phyloP scores from a whole-genome alignment of 2,113 vertebrate genomes.

The Scatophagus argus region DNA sequence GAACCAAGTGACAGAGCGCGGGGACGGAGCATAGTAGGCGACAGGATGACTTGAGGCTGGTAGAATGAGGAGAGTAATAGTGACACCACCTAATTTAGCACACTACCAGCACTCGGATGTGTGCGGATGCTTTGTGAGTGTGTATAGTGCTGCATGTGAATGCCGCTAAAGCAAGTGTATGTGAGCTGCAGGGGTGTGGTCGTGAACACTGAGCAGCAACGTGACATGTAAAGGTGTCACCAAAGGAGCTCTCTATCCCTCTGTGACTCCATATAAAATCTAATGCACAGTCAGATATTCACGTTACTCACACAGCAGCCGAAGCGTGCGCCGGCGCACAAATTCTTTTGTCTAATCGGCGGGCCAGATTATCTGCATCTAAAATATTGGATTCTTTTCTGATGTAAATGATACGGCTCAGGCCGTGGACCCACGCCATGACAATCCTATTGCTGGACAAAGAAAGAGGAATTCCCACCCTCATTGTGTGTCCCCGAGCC shows the following conservation, averaged over 20 bases:
- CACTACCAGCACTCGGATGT: slow-evolving; percentile 10
- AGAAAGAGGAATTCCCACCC: slow-evolving; percentile 44
- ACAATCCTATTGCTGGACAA: slow-evolving; percentile 66
- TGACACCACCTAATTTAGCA: slow-evolving; percentile 58
- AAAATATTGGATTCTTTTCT: slow-evolving; percentile 18
- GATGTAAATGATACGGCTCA: slow-evolving; percentile 39
- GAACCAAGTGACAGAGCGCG: slow-evolving; percentile 18
- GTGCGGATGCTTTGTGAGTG: slow-evolving; percentile 11
- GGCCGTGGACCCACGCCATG: slow-evolving; percentile 26
- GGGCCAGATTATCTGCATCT: slow-evolving; percentile 27
- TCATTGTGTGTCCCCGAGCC: slow-evolving; percentile 33
- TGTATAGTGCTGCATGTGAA: slow-evolving; percentile 6
- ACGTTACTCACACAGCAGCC: background rate
- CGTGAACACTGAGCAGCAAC: slow-evolving; percentile 6
- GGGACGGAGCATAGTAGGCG: slow-evolving; percentile 18
- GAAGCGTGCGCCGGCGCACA: background rate
- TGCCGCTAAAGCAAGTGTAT: slow-evolving; percentile 22
- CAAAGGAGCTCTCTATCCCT: background rate
- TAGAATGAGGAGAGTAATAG: slow-evolving; percentile 43
- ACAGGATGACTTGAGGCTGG: slow-evolving; percentile 10
- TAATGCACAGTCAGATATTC: background rate
- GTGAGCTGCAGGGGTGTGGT: slow-evolving; percentile 64
- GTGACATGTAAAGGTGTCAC: background rate
- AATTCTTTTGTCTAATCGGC: background rate
- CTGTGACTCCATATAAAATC: background rate